These are phyloP conservation scores for Mythimna pallens DNA, from an alignment of 2,888 invertebrate genomes.

Conservation along the genomic window DNA sequence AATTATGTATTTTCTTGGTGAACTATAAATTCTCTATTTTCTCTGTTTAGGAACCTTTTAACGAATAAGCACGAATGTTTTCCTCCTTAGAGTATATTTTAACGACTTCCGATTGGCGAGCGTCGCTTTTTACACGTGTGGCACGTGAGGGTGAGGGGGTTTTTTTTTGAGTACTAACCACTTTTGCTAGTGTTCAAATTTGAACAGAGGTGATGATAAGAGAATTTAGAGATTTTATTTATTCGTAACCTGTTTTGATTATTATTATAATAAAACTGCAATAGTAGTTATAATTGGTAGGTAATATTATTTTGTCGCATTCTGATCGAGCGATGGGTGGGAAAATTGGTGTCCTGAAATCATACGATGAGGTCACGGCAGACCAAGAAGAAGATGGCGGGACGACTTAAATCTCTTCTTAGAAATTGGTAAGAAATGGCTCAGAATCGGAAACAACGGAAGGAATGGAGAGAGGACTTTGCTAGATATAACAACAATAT, in stretches of 20 bases:
- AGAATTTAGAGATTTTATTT: neutral
- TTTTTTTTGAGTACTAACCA: neutral
- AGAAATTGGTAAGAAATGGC: no score
- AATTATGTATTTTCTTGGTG: neutral
- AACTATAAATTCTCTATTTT: neutral
- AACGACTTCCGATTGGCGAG: neutral
- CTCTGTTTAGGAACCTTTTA: slow-evolving; percentile 3
- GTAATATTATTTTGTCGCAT: neutral
- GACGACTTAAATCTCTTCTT: no score
- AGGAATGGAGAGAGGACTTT: no score
- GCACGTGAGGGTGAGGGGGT: neutral
- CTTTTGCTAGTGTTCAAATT: neutral
- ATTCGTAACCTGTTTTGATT: neutral
- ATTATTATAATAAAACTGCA: neutral
- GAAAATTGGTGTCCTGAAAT: no score
- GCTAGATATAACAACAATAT: no score
- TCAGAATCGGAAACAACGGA: no score
- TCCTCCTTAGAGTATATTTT: slow-evolving; percentile 5
- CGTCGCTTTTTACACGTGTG: slow-evolving; percentile 4
- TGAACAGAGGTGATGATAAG: neutral
- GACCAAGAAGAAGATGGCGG: no score
- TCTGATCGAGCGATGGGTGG: no score
- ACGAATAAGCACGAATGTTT: slow-evolving; percentile 9
- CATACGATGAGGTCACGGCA: no score
- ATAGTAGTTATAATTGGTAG: neutral